These are phyloP conservation scores for Pseudomyrmex flavicornis DNA, from an alignment of 1,140 invertebrate genomes.

Conservation along the genomic window DNA sequence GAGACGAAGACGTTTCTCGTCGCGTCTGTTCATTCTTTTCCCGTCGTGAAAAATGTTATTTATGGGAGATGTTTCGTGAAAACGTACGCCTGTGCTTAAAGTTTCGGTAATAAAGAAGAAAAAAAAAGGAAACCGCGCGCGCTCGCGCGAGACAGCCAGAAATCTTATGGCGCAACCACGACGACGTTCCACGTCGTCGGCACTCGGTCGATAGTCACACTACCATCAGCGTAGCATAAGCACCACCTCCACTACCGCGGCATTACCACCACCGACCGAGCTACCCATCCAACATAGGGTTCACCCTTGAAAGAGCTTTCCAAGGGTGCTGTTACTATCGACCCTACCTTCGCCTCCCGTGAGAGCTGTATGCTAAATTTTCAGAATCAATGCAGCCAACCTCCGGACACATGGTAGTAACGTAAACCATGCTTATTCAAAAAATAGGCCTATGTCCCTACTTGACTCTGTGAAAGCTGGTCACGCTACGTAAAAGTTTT, in stretches of 20 bases:
- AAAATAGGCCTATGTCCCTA: not conserved
- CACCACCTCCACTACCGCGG: constrained; percentile 53
- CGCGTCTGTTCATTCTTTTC: not conserved
- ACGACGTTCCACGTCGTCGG: constrained; percentile 69
- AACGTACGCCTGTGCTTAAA: constrained; percentile 29
- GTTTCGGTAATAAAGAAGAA: constrained; percentile 31
- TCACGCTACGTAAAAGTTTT: constrained; percentile 9
- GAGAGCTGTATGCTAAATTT: constrained; percentile 70
- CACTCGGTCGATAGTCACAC: constrained; percentile 74
- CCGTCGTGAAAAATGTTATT: constrained; percentile 24
- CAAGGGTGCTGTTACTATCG: constrained; percentile 73
- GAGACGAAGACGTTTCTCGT: constrained; percentile 13
- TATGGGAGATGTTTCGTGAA: constrained; percentile 14
- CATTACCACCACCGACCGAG: constrained; percentile 52
- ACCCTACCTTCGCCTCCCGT: constrained; percentile 74
- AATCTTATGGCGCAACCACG: constrained; percentile 73
- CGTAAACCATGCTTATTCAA: constrained; percentile 19
- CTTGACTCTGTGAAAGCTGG: no score
- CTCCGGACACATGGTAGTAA: constrained; percentile 2
- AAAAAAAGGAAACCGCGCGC: not conserved
- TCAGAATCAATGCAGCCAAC: constrained; percentile 48
- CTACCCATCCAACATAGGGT: constrained; percentile 56
- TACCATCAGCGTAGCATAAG: constrained; percentile 61
- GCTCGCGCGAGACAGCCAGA: constrained; percentile 39
- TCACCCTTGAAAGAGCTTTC: constrained; percentile 70